A percentile compares a stretch with the other conserved stretches of the same genome.
These are phyloP conservation scores for Cyphomyrus discorhynchus DNA, from an alignment of 2,113 vertebrate genomes.

Conservation along the genomic window DNA sequence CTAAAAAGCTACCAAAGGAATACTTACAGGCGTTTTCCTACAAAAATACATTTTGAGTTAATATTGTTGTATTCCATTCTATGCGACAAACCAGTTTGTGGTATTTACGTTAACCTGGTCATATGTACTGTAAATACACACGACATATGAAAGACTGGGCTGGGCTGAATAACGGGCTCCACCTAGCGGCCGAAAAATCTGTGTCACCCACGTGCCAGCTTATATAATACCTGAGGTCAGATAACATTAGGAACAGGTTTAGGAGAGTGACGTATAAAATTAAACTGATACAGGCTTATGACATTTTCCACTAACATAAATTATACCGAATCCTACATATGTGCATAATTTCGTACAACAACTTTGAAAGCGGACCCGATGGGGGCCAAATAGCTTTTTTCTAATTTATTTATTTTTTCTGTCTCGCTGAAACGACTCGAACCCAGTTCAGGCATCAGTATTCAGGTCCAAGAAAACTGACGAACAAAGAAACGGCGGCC, in stretches of 20 bases:
- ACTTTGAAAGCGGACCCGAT: not conserved
- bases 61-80: not conserved
- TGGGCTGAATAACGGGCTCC: not conserved
- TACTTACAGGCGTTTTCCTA: not conserved
- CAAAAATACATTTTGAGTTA: not conserved
- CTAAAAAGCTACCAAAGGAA: not conserved
- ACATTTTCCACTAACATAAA: not conserved
- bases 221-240: not conserved
- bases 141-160: not conserved
- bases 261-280: not conserved
- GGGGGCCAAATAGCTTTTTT: not conserved
- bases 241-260: not conserved
- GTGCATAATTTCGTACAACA: not conserved
- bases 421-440: not conserved
- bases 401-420: not conserved
- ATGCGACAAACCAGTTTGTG: not conserved
- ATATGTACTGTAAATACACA: not conserved
- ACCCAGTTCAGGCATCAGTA: not conserved
- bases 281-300: not conserved
- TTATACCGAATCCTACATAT: not conserved
- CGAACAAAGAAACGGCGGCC: not conserved
- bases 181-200: slow-evolving; percentile 2
- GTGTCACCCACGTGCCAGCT: not conserved
- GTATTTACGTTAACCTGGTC: not conserved
- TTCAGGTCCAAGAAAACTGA: not conserved